Base-by-base conservation (phyloP, 2,888 invertebrate species). In the Proisotoma minuta region DNA sequence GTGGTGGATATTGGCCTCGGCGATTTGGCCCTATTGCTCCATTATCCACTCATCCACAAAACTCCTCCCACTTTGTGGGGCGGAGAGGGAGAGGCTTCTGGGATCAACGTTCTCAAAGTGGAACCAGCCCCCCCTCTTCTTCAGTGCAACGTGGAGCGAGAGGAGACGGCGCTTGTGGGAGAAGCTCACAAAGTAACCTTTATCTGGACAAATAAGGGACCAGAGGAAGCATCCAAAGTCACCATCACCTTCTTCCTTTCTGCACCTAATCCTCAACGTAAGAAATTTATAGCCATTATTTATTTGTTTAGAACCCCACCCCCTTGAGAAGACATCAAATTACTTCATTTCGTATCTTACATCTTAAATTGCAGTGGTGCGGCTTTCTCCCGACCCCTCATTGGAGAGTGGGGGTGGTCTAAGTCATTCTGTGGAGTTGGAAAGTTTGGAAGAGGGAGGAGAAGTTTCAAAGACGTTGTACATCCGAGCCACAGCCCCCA, bases 1-100 rank as follows among this genome's bases (percentile, higher is more conserved):
- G 70, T 59, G 34, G 58, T 73, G 18, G 73, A 72, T 60, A 72
- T 73, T 58, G 73, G 73, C 3, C 62, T 51, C n/a, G 56, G 52
- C 8, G 52, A 68, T 23, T 60, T 63, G 12, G 67, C 68, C 15
- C 66, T 73, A 1, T 39, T 73, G 10, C 52, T 73, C 20, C 73
- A 73, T 40, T 71, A 67, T 48, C 61, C 72, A 2, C 52, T 52
- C 12, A 39, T 64, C 10, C n/a, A 62, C 4, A 59, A 59, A 22
- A 47, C 57, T 22, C 56, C 53, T 3, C 64, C 63, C 29, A 67
- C 69, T 59, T 43, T 69, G 22, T 72, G 70, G 66, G 18, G 43
- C 5, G 43, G 20, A 4, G 43, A 43, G 18, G 10, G 18, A 5
- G 18, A 5, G 4, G 43, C 18, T n/a, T 54, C 57, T 26, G 63